Base-by-base conservation (phyloP, 37 sponge, comb jelly and placozoan genomes). In the Halichondria panicea region DNA sequence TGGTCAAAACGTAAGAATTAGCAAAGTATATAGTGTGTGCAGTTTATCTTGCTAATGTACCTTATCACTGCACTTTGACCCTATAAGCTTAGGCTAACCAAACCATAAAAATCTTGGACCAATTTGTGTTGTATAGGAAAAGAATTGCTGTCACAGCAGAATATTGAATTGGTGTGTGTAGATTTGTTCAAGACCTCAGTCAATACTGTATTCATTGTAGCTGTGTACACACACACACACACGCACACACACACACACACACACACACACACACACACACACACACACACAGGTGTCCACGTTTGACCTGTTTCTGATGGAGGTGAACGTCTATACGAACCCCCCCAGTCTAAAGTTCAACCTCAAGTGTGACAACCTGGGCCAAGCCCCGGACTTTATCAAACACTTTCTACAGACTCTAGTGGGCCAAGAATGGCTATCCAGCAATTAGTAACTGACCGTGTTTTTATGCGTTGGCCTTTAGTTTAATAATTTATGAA, bases 1-100 rank as follows among this genome's bases (percentile, higher is more conserved):
- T 72, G 88, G 89, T 5, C 91, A 96, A 63, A 83, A 96, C 55
- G 95, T 92, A 36, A 87, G 87, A 55, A 1, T 50, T 33, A 31
- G 24, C n/a, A n/a, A n/a, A n/a, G n/a, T n/a, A n/a, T 18, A 15
- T 48, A 48, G 15, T 15, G 13, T 48, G 52, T 48, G 15, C 13
- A 11, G 11, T 48, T 48, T 11, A 18, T 48, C 52, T 48, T 15
- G 11, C 52, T 48, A n/a, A n/a, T n/a, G n/a, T n/a, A n/a, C n/a
- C n/a, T n/a, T n/a, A n/a, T n/a, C n/a, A n/a, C n/a, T n/a, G n/a
- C n/a, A n/a, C n/a, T n/a, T n/a, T n/a, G n/a, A n/a, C n/a, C n/a
- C n/a, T n/a, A n/a, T n/a, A n/a, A n/a, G n/a, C n/a, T n/a, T n/a
- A 45, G 78, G 2, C 46, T 22, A 30, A 18, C 15, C 52, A 11